Percentiles rank a stretch among this genome's conserved stretches.
phyloP scores from a whole-genome alignment of 2,113 vertebrate genomes.

The Aegotheles bennettii region DNA sequence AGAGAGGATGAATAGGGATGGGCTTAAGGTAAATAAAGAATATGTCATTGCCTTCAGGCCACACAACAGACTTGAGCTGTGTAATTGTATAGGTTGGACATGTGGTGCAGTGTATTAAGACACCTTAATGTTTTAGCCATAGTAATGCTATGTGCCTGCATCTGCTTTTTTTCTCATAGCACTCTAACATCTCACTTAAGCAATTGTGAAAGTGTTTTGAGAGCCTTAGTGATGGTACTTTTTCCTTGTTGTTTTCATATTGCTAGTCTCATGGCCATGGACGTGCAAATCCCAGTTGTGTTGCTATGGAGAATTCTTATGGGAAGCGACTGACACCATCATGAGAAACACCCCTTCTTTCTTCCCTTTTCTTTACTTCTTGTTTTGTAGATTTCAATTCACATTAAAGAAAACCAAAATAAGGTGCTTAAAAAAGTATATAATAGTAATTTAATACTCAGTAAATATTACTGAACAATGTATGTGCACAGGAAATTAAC shows the following conservation, averaged over 20 bases:
- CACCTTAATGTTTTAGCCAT: not conserved
- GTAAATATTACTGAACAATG: not conserved
- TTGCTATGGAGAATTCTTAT: not conserved
- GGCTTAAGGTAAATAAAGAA: not conserved
- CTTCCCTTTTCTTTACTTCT: not conserved
- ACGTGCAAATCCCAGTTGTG: not conserved
- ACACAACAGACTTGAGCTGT: not conserved
- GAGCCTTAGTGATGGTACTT: not conserved
- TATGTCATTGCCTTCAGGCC: not conserved
- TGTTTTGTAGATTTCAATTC: not conserved
- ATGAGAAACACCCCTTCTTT: not conserved
- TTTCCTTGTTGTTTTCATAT: not conserved
- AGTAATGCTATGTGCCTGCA: not conserved
- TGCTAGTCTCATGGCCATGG: not conserved
- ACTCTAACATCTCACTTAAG: not conserved
- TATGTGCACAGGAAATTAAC: not conserved
- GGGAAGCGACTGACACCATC: rapidly evolving
- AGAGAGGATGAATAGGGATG: rapidly evolving
- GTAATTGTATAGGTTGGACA: not conserved
- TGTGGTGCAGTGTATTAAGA: not conserved
- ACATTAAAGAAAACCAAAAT: not conserved
- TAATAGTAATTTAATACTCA: not conserved
- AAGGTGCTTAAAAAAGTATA: not conserved
- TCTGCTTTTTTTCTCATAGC: not conserved
- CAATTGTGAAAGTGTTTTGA: not conserved